A percentile compares a stretch with the other conserved stretches of the same genome.
These are phyloP conservation scores for Nomada ruficornis DNA, from an alignment of 2,888 invertebrate genomes.

Conservation along the genomic window DNA sequence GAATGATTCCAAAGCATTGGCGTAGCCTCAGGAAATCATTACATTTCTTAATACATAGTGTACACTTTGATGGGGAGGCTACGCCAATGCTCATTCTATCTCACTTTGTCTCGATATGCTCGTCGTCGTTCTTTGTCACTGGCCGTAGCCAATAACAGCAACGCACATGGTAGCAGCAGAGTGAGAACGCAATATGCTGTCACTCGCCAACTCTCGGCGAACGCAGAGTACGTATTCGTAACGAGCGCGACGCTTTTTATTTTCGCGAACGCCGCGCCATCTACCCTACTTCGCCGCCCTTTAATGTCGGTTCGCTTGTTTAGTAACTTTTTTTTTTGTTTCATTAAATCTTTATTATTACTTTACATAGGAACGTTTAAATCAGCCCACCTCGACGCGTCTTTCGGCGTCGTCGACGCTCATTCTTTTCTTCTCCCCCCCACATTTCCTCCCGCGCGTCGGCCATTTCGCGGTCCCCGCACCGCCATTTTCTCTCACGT, in stretches of 20 bases:
- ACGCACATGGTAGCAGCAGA: too few species aligned
- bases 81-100: too few species aligned
- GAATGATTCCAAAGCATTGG: too few species aligned
- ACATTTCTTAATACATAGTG: too few species aligned
- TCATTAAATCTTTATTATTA: slow-evolving; percentile 81
- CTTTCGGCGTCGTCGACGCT: slow-evolving; percentile 62
- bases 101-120: too few species aligned
- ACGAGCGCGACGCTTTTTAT: slow-evolving; percentile 68
- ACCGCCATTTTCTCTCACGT: not conserved
- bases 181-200: too few species aligned
- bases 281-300: slow-evolving; percentile 73
- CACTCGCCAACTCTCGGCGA: too few species aligned
- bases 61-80: too few species aligned
- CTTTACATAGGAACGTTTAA: slow-evolving; percentile 84
- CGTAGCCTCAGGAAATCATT: too few species aligned
- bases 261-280: slow-evolving; percentile 68
- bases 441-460: not conserved
- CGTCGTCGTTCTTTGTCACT: too few species aligned
- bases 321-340: slow-evolving; percentile 67
- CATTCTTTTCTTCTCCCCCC: slow-evolving; percentile 12
- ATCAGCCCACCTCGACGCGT: slow-evolving; percentile 73
- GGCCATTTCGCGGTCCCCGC: not conserved
- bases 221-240: slow-evolving; percentile 80
- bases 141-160: too few species aligned
- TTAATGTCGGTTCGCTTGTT: slow-evolving; percentile 61